Evolutionary conservation across 92 coral and sea anemone species (phyloP).

Genomic region (Epizoanthus fatuus): DNA sequence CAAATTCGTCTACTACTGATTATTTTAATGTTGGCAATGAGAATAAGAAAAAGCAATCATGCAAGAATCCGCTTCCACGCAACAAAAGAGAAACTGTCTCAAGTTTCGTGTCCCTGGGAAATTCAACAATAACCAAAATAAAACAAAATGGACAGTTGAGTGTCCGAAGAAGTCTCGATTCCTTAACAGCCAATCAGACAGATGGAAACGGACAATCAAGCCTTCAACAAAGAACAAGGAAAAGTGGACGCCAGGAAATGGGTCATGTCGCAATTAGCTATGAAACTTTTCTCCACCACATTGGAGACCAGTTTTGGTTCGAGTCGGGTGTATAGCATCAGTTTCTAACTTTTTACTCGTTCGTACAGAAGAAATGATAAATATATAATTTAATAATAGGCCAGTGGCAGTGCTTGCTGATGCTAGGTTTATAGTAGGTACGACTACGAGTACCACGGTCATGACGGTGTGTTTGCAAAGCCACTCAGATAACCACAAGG

Average conservation of each 20-base stretch:
- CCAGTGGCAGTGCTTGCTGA: no score
- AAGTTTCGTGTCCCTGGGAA: slow-evolving; percentile 8
- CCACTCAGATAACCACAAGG: slow-evolving; percentile 58
- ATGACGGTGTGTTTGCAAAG: background rate
- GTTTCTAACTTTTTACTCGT: no score
- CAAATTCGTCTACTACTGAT: background rate
- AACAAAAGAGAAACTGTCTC: slow-evolving; percentile 25
- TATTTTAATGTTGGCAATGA: background rate
- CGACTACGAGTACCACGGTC: no score
- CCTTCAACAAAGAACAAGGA: background rate
- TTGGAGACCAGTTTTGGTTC: slow-evolving; percentile 23
- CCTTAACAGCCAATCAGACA: background rate
- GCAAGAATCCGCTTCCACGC: background rate
- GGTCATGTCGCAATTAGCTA: background rate
- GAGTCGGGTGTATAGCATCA: slow-evolving; percentile 15
- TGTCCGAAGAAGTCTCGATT: background rate
- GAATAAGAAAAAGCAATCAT: background rate
- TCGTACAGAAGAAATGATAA: no score
- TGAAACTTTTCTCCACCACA: slow-evolving; percentile 15
- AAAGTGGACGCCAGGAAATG: slow-evolving; percentile 23
- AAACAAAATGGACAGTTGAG: background rate
- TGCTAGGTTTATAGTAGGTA: no score
- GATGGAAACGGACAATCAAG: background rate
- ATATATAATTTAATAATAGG: no score
- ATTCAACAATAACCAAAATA: background rate